Base-by-base conservation (phyloP, 2,888 invertebrate species). In the Pristionchus japonicus region DNA sequence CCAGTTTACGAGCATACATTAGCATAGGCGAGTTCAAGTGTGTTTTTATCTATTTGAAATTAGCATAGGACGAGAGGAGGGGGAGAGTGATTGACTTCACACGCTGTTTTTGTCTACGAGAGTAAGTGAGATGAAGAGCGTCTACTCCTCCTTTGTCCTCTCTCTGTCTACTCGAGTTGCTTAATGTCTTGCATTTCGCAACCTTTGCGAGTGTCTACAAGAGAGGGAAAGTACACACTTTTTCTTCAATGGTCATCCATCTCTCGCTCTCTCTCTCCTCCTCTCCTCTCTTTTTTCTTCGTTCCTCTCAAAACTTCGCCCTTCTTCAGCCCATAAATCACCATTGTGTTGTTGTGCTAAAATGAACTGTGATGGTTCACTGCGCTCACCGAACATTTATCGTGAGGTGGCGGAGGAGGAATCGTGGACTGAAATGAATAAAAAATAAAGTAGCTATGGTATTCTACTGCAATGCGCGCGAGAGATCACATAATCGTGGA, bases 311-410 rank as follows among this genome's bases (percentile, higher is more conserved):
- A 70, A 34, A 34, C 67, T 11, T 37, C 37, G 67, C 67, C 31
- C 34, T 70, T 70, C 31, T 37, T 64, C 67, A 70, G 31, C 67
- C 67, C 67, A 70, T 70, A 34, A 70, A 70, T 70, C 67, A 34
- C 64, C n/a, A n/a, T 34, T 11, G 67, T 34, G 34, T 15, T 70
- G 52, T 52, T 52, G 17, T 70, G 67, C 37, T 70, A 37, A 37
- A 70, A 70, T 37, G 67, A 31, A 70, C 67, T 70, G 17, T 70
- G 67, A 70, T 34, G 67, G 67, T 37, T 70, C 67, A 70, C 37
- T 70, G 67, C 11, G 27, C 37, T 31, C 67, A 27, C 27, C 6
- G n/a, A n/a, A 11, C 64, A 17, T 23, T 11, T 70, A 11, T 70
- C 67, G 4, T 37, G 67, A 31, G 67, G 37, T 15, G 37, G 9